Base-by-base conservation (phyloP, 2,888 invertebrate genomes). In the Anodontia alba region DNA sequence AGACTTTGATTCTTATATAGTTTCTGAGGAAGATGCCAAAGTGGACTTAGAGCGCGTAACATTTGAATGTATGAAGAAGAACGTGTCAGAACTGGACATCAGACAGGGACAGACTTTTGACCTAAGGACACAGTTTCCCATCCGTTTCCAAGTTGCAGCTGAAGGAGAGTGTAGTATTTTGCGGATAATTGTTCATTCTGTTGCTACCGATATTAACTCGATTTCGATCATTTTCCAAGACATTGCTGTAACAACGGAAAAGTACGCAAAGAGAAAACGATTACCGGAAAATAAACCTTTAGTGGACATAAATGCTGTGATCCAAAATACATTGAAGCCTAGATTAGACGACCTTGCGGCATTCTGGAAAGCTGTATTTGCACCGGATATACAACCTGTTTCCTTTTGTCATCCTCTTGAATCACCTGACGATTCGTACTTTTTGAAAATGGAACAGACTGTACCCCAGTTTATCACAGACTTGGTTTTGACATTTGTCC, bases 141-240 rank as follows among this genome's bases (percentile, higher is more conserved):
- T 81, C 38, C 43, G 57, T 31, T 78, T 81, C 26, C 70, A 75
- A 73, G 72, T 81, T 46, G 81, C 81, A 8, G 23, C 54, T 26
- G 54, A 54, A 54, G 54, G 54, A n/a, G 54, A 54, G 17, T 26
- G 54, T 26, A 54, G 54, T 54, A 26, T 54, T 8, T 26, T 81
- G 68, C n/a, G 78, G 26, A 69, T 81, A 69, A 73, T 69, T 15
- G 43, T 78, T n/a, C 81, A 81, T 33, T 54, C 72, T 31, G 73
- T 81, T 3, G 68, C 71, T 12, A 57, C 68, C 12, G 81, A 81
- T 46, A 46, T 78, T 17, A 73, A 67, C 23, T 72, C 76, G 38
- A 17, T 78, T 26, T 66, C 81, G 1, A 78, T 81, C 51, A 43
- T 81, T 8, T 81, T 75, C 43, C 51, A 66, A 31, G 81, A 81